Evolutionary conservation across 2,113 vertebrate genomes (phyloP), one percentile per base, ranked within the genome.

Genomic region (Perca fluviatilis): DNA sequence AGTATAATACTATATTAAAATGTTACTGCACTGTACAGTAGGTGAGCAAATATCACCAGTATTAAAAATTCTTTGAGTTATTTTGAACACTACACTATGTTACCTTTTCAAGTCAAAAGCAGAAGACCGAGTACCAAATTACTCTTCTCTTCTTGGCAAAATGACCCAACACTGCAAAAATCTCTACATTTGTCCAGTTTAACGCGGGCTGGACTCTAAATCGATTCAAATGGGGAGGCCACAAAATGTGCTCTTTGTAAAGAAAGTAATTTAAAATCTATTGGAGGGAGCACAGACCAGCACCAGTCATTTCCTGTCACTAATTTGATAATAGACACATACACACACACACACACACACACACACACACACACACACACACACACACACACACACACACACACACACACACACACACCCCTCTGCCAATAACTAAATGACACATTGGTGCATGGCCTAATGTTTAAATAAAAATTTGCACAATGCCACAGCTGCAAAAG

Each of bases 401-500:
- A 43, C 40, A 72, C 53, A 68, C 60, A 23, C 76, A 50, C 61
- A 21, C 61, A 67, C 53, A 8, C 30, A 12, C 43, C 21, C 47
- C 3, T 16, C 69, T 81, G 70, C 74, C 54, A 74, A 67, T 4
- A 72, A 69, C 49, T 58, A 72, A 79, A 71, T 61, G 46, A 56
- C 79, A 81, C 67, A 62, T 75, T 67, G 72, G 25, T 85, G 51
- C 73, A 25, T 0, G 8, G 36, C 64, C 77, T 70, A 63, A 73
- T 71, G 77, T 79, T 83, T 66, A 80, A 88, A 83, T 71, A 85
- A 87, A 65, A 79, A 64, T 54, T 77, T 70, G 56, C 23, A 69
- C 70, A 58, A 66, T 25, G 74, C 62, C 58, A 58, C 57, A 85
- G 82, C 86, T 73, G 84, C 57, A 60, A 36, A 36, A 25, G 1